Base-by-base conservation (phyloP, 2,797 vertebrate species). In the Pangasius sanitwongsei region DNA sequence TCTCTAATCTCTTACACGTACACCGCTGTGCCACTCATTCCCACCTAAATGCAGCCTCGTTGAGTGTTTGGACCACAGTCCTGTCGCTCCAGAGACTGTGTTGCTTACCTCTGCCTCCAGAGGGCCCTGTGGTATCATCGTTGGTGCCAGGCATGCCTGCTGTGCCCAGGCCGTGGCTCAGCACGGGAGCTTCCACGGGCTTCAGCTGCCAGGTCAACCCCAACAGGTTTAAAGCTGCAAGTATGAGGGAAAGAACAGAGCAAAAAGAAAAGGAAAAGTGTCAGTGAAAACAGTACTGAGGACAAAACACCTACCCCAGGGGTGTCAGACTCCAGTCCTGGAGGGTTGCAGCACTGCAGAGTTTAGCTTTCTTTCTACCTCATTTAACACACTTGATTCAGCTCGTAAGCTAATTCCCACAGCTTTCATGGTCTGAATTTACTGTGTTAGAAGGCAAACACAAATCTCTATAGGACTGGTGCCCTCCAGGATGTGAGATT, bases 181-280 rank as follows among this genome's bases (percentile, higher is more conserved):
- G 96, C 94, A 97, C 94, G 94, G 96, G 97, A 94, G 96, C 95
- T 91, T 97, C 97, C 92, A 97, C 96, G 6, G 97, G 97, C 94
- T 95, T 97, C 80, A 98, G 96, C 95, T 97, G 97, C 97, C 97
- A 98, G 92, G 97, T 97, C 85, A 98, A 96, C 91, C 97, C 97
- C 92, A 97, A 96, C 94, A 98, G 96, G 93, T 98, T 97, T 96
- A 98, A 97, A 86, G 97, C 97, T 98, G 95, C 91, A 90, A 92
- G 93, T 94, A 91, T 95, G 87, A 95, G 90, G 94, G 91, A 94
- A 41, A 90, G 61, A 75, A 72, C 18, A 78, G 28, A 90, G 63
- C 83, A 44, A 80, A 80, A 44, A 50, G 65, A 63, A 85, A 67
- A 77, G 82, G 25, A 53, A 67, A 89, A n/a, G 18, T 20, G 86